Conservation (phyloP, 2,888 invertebrate species). For the Hyalella azteca region DNA sequence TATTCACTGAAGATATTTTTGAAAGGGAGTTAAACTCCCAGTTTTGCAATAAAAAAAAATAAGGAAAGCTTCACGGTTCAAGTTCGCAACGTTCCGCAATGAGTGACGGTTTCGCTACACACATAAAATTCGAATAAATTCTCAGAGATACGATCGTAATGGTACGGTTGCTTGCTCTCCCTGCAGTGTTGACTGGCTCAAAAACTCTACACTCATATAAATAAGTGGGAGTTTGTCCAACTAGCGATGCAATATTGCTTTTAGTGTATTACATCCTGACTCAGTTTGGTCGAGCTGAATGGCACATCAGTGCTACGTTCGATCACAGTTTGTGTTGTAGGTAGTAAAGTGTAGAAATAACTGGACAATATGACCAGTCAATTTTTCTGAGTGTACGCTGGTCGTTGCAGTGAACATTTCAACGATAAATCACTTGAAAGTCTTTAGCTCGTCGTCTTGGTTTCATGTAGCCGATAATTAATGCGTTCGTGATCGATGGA, state of each 20-base stretch:
- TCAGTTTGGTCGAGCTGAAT: no score
- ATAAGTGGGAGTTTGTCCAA: not conserved
- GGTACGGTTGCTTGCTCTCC: not conserved
- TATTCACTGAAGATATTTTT: no score
- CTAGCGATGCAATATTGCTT: not conserved
- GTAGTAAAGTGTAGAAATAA: not conserved
- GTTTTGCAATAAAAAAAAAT: no score
- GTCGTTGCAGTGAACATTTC: not conserved
- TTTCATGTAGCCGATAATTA: slow-evolving; percentile 26
- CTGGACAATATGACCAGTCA: not conserved
- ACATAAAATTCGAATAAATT: not conserved
- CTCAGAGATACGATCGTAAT: not conserved
- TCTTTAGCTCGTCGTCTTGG: not conserved
- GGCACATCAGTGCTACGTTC: no score
- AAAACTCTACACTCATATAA: no score
- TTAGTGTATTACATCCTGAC: no score
- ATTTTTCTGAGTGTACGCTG: not conserved
- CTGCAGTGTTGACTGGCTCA: no score
- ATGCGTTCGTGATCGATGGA: slow-evolving; percentile 15
- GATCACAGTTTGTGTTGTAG: no score
- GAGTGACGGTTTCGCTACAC: no score
- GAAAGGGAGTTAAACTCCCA: no score
- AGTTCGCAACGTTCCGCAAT: no score
- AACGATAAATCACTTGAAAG: not conserved
- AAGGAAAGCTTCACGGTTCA: no score